Base-by-base conservation (phyloP, 2,797 vertebrate species). In the Petrocephalus schoutedeni region DNA sequence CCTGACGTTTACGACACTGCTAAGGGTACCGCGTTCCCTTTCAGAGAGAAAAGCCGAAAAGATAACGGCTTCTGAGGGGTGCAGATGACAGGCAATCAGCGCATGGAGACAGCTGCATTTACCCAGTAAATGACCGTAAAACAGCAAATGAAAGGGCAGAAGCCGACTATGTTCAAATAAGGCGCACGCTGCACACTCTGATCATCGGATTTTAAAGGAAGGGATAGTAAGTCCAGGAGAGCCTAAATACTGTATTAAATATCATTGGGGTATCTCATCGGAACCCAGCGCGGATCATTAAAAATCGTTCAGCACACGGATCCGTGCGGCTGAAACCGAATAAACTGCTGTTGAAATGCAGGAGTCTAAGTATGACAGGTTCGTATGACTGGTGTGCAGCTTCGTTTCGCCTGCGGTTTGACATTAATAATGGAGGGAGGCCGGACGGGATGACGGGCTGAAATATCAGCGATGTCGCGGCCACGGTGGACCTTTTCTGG, bases 251-350 rank as follows among this genome's bases (percentile, higher is more conserved):
- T 92, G 94, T 95, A 94, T 95, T 92, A 93, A 92, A 91, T 95
- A 89, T 95, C 94, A 92, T 93, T 91, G 90, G 89, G 88, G 94
- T 93, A 94, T 94, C 94, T 95, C 94, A 95, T 90, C 92, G 91
- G 89, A 90, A 90, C 91, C 93, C 67, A 91, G 91, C 92, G 90
- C 90, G 90, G 93, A 94, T 95, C 95, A 94, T 95, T 95, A 95
- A 95, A 95, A 95, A 95, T 92, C 95, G 91, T 94, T 95, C 94
- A 95, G 93, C 92, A 92, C 92, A 92, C 67, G 89, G 89, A 93
- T 92, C 92, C 92, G 92, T 94, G 95, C 74, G 94, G 93, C 95
- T 96, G 95, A 95, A 96, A 96, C 94, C 87, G 93, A 95, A 96
- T 95, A 95, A 96, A 96, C 93, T 95, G 95, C 92, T 86, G 94